phyloP scores from a whole-genome alignment of 2,113 vertebrate species.

The Thinocorus orbignyianus region DNA sequence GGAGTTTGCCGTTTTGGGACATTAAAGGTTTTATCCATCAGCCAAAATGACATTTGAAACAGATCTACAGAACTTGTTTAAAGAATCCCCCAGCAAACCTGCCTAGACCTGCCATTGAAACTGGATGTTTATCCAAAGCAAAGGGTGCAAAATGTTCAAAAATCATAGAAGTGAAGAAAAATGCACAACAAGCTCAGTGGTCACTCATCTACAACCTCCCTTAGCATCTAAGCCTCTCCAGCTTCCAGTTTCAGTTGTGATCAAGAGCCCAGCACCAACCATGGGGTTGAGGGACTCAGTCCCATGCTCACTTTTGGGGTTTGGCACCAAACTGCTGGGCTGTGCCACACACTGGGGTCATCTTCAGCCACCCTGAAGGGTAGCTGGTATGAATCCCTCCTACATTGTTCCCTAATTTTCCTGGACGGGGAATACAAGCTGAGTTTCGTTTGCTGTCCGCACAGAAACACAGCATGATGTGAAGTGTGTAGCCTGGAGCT shows the following conservation, averaged over 20 bases:
- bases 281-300: background rate
- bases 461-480: too few species aligned
- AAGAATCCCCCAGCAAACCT: background rate
- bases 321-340: background rate
- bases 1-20: background rate
- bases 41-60: background rate
- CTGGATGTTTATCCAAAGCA: background rate
- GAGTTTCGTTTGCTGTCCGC: background rate
- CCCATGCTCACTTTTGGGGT: background rate
- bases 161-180: background rate
- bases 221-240: background rate
- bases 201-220: background rate
- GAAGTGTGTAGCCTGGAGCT: background rate
- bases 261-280: background rate
- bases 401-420: accelerated
- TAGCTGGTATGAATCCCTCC: background rate
- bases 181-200: background rate
- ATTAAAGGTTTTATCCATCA: background rate
- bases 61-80: background rate
- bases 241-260: background rate
- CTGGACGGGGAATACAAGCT: background rate
- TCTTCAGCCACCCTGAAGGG: background rate
- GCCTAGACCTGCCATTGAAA: too few species aligned
- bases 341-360: background rate
- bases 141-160: background rate